phyloP scores from a whole-genome alignment of 2,113 vertebrate species.

The Pungitius pungitius region DNA sequence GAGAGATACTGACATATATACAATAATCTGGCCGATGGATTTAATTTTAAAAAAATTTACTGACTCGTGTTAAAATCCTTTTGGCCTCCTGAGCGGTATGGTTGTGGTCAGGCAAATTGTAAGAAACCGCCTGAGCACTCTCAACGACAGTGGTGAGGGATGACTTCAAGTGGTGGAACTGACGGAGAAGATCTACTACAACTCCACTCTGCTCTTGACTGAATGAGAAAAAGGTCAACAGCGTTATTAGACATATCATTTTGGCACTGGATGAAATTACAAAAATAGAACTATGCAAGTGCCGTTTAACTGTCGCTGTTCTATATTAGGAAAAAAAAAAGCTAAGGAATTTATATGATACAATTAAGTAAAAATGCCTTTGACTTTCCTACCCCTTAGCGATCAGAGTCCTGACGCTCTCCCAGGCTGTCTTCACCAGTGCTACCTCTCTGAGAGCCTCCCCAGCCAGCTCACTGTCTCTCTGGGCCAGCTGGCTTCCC shows the following conservation, averaged over 20 bases:
- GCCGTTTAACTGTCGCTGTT: slow-evolving; percentile 2
- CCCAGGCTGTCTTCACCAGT: slow-evolving; percentile 85
- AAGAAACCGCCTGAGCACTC: slow-evolving; percentile 79
- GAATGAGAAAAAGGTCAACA: slow-evolving; percentile 18
- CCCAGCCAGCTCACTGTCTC: slow-evolving; percentile 84
- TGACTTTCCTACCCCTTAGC: slow-evolving; percentile 83
- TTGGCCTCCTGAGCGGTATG: slow-evolving; percentile 88
- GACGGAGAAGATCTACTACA: slow-evolving; percentile 86
- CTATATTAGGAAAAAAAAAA: not conserved
- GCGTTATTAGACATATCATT: not conserved
- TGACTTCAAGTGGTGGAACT: slow-evolving; percentile 86
- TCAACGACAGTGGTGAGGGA: slow-evolving; percentile 83
- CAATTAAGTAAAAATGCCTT: not conserved
- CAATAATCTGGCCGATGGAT: not conserved
- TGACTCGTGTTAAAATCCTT: slow-evolving; percentile 86
- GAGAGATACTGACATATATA: not conserved
- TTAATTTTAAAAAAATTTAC: slow-evolving; percentile 33
- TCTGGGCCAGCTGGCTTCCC: slow-evolving; percentile 89
- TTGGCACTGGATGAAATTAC: not conserved
- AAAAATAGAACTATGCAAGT: not conserved
- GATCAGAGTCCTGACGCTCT: slow-evolving; percentile 85
- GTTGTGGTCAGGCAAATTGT: slow-evolving; percentile 81
- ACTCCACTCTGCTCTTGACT: slow-evolving; percentile 88
- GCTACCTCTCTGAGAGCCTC: slow-evolving; percentile 86
- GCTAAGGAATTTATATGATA: not conserved